Evolutionary conservation across 2,113 vertebrate genomes (phyloP), one percentile per base, ranked within the genome.

Genomic region (Apaloderma vittatum): DNA sequence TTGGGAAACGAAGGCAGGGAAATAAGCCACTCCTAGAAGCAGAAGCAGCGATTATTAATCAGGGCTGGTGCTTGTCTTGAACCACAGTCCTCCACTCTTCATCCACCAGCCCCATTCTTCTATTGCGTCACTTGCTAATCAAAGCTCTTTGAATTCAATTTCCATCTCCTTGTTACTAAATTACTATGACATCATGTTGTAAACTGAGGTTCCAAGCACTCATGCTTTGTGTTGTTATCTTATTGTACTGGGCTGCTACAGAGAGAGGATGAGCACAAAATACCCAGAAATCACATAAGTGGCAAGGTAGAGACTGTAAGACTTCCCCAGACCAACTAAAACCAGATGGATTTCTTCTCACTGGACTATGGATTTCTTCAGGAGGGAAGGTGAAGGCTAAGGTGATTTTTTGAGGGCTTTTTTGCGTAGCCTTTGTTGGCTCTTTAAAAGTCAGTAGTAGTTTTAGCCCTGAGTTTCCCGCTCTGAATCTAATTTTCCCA

Each of bases 401-500:
- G 30, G 12, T 61, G 46, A 5, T 78, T 46, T 79, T 52, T 58
- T 45, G 20, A 32, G 24, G 7, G 26, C 54, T 59, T 49, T 61
- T 85, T 82, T 26, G 7, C 34, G 59, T 45, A 65, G 36, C n/a
- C 20, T 88, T 57, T 40, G 15, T 3, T 48, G 24, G 29, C 15
- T 90, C 66, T 75, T 93, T 86, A 78, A 92, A 85, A 93, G 66
- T 29, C 49, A 91, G 72, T 17, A 58, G 27, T 16, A 54, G 61
- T 67, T 94, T 43, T 32, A 75, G 48, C 46, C 77, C 59, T 61
- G 22, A 87, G 45, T 71, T 91, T 87, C 57, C 37, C 86, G 52
- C 37, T 96, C 77, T 40, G 52, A 68, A 89, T 68, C 34, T 68
- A 26, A 58, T 83, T 96, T 96, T 90, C 58, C 46, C 70, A 65